Base-by-base conservation (phyloP, 2,888 invertebrate species). In the Vanessa cardui region DNA sequence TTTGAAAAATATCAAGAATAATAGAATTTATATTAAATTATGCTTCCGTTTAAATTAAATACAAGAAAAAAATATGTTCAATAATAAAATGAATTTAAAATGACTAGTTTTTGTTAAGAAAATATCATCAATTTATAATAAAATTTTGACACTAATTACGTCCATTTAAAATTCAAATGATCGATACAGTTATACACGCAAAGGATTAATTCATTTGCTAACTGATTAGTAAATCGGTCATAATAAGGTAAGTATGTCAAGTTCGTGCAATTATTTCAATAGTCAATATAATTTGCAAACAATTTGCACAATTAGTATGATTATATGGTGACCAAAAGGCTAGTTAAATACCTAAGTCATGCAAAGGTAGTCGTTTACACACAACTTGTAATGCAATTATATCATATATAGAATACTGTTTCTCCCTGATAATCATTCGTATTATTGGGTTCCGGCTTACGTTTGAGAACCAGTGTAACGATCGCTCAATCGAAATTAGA, bases 251-350 rank as follows among this genome's bases (percentile, higher is more conserved):
- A 67, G 50, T 72, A 20, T 72, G 72, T 72, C 72, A 72, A 72
- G 72, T 72, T 72, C 72, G 64, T 54, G 62, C 62, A 70, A 70
- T 72, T 65, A 72, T 63, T 65, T 52, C 68, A 72, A 72, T 68
- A 68, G 64, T 68, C 62, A 18, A 64, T 62, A 67, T 49, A 66
- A 68, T 72, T 70, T 49, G 47, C 67, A 58, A 65, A 65, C 62
- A 62, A 69, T 66, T 69, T 60, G 59, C 59, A 58, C 63, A 64
- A 65, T 63, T 58, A 65, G 16, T 67, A 61, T 62, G 58, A 66
- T 71, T 70, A 49, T 33, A 68, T 58, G 64, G 64, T 64, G 47
- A 58, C 47, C 50, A 47, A 54, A 60, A 33, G 49, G 52, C 33
- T n/a, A 62, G 46, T 1, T 7, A 33, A 47, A 47, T 47, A 47